Percentiles rank a stretch among this genome's conserved stretches.
These are phyloP conservation scores for Hydropotes inermis DNA, from an alignment of 2,113 vertebrate species.

Conservation along the genomic window DNA sequence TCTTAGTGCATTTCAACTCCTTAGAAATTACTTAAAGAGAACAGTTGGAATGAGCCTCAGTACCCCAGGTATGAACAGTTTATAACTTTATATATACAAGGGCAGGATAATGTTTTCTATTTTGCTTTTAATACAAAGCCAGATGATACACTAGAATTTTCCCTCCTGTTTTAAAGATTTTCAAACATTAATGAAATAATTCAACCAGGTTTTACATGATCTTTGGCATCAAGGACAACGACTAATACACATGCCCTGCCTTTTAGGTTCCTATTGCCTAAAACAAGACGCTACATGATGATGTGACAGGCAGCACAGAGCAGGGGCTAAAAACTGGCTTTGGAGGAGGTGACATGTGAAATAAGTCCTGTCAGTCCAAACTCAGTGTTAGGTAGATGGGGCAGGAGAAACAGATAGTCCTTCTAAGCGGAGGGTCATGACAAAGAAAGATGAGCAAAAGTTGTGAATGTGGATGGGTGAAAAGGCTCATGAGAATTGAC, in stretches of 20 bases:
- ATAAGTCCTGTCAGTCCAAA: not conserved
- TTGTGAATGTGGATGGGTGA: not conserved
- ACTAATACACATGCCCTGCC: not conserved
- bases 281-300: not conserved
- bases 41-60: not conserved
- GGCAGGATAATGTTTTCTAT: not conserved
- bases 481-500: not conserved
- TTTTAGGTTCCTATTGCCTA: not conserved
- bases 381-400: not conserved
- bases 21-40: not conserved
- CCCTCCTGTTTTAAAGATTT: not conserved
- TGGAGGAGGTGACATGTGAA: not conserved
- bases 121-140: constrained; percentile 4
- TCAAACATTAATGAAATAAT: not conserved
- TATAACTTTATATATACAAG: not conserved
- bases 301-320: not conserved
- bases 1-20: not conserved
- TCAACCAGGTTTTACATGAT: not conserved
- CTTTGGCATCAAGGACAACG: not conserved
- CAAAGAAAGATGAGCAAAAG: not conserved
- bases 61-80: not conserved
- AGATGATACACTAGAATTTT: not conserved
- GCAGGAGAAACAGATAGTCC: not conserved
- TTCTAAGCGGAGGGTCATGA: not conserved
- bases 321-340: not conserved